Evolutionary conservation across 1,140 invertebrate species (phyloP).

Genomic region (Potamilus streckersoni): DNA sequence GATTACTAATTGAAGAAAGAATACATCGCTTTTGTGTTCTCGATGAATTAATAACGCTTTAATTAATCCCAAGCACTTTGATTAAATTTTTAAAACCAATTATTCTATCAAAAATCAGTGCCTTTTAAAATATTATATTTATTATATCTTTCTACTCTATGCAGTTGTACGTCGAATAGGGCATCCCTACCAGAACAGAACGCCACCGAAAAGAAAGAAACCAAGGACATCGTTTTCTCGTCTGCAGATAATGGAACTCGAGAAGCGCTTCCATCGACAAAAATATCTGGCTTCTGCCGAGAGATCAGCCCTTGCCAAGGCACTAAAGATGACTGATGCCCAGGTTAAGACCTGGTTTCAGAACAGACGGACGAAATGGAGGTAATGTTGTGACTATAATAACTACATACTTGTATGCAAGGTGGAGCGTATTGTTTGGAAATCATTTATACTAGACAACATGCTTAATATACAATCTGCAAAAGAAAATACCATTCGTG

Average conservation of each 20-base stretch:
- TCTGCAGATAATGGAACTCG: conserved; percentile 80
- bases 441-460: too few relatives aligned
- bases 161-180: conserved; percentile 83
- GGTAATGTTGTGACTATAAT: conserved; percentile 65
- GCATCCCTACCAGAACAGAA: conserved; percentile 98
- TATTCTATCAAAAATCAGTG: too few relatives aligned
- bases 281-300: conserved; percentile 99
- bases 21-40: too few relatives aligned
- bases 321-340: conserved; percentile 98
- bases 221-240: conserved; percentile 97
- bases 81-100: too few relatives aligned
- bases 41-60: too few relatives aligned
- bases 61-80: too few relatives aligned
- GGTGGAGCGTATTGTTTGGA: not conserved
- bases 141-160: conserved; percentile 6
- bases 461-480: too few relatives aligned
- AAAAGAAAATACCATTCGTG: too few relatives aligned
- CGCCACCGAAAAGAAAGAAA: conserved; percentile 98
- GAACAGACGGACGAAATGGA: conserved; percentile 98
- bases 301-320: conserved; percentile 91
- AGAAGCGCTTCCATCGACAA: conserved; percentile 98
- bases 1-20: too few relatives aligned
- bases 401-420: not conserved
- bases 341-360: conserved; percentile 93
- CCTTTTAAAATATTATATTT: too few relatives aligned